Conservation (phyloP, 2,888 invertebrate species). For the Keiferia lycopersicella region DNA sequence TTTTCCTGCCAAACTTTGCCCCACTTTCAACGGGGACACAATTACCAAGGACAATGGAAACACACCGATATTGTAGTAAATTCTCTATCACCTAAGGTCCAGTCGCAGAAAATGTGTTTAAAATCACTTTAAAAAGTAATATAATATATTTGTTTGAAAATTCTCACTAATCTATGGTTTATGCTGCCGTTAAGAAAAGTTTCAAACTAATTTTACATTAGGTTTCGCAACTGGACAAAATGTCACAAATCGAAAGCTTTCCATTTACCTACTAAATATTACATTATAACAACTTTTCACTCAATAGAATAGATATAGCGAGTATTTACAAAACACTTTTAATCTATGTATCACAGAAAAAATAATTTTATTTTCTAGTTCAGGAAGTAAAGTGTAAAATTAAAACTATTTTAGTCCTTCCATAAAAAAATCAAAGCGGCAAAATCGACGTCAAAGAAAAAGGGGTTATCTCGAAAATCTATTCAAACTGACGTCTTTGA, state of each 20-base stretch:
- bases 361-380: constrained; percentile 71
- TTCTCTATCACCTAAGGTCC: neutral
- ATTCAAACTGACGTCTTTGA: no score
- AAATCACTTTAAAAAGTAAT: neutral
- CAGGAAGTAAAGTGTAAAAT: constrained; percentile 29
- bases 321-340: constrained; percentile 71
- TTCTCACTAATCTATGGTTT: no score
- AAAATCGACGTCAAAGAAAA: no score
- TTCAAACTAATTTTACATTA: neutral
- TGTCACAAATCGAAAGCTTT: constrained; percentile 68
- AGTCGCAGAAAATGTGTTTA: neutral
- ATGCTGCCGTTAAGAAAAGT: no score
- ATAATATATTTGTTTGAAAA: no score
- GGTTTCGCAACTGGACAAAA: constrained; percentile 36
- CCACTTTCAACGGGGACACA: no score
- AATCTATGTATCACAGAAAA: constrained; percentile 80
- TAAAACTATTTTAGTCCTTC: neutral
- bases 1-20: no score
- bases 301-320: constrained; percentile 51
- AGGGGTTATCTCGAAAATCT: no score
- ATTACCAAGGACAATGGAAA: no score
- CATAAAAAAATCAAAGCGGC: neutral
- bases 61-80: neutral
- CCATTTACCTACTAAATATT: constrained; percentile 39
- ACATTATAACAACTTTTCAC: constrained; percentile 42